Percentiles rank a stretch among this genome's conserved stretches.
Evolutionary conservation across 2,113 vertebrate species (phyloP).

Genomic region (Pterocles gutturalis): DNA sequence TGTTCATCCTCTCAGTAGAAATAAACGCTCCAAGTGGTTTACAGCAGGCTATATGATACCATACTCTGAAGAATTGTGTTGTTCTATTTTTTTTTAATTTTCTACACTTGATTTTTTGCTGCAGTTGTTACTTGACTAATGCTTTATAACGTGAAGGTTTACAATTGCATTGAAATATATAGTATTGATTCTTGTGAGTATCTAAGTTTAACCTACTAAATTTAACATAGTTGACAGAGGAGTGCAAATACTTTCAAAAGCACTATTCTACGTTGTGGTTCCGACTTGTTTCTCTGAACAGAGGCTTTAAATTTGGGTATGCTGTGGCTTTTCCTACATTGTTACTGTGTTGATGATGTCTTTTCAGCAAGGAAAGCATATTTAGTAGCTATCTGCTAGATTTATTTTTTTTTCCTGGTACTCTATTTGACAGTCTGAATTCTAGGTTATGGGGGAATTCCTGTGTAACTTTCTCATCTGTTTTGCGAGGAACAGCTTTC

Average conservation of each 20-base stretch:
- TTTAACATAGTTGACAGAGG: neutral
- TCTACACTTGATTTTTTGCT: neutral
- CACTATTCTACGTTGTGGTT: neutral
- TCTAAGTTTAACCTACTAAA: neutral
- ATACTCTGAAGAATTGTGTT: neutral
- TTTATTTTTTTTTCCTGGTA: rapidly evolving
- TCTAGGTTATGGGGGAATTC: neutral
- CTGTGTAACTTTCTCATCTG: neutral
- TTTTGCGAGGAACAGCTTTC: neutral
- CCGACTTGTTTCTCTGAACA: neutral
- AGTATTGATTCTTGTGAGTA: neutral
- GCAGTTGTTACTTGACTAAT: neutral
- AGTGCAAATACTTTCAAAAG: neutral
- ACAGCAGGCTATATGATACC: neutral
- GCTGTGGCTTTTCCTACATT: neutral
- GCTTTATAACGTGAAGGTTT: neutral
- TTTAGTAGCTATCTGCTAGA: neutral
- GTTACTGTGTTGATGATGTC: neutral
- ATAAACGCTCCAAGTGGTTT: neutral
- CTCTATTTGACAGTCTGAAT: neutral
- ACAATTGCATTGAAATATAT: neutral
- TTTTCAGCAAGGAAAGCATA: neutral
- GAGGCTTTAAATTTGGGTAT: neutral
- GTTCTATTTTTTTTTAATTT: neutral
- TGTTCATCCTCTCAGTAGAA: neutral